Evolutionary conservation across 92 coral and sea anemone species (phyloP), one percentile per base, ranked within the genome.

Genomic region (Meandrina meandrites): DNA sequence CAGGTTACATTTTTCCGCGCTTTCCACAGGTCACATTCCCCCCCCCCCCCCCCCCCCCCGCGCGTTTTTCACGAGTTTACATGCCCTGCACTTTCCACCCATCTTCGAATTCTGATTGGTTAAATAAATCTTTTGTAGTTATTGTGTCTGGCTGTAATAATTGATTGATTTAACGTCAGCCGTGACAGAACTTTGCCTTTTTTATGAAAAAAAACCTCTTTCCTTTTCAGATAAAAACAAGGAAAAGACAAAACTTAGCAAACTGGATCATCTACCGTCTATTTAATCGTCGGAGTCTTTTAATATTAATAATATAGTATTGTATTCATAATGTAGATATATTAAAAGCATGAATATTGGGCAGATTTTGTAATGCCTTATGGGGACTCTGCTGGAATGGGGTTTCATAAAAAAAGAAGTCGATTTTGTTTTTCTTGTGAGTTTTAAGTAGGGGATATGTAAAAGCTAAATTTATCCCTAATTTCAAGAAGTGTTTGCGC

Each of bases 241-340:
- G 71, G 94, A 91, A 72, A 96, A 96, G 83, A 56, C 91, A 89
- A 96, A 94, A 69, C 93, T 72, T 66, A 94, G 96, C 88, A 96
- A 94, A 84, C 92, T 94, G 70, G 98, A 94, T 62, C 98, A 96
- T 79, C 79, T 96, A 71, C 98, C 98, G 27, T 96, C 98, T 45
- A 96, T 96, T 71, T 91, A 91, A 81, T 78, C 64, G 18, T 24
- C 56, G 17, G 6, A 27, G 24, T 4, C 24, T 67, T 31, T 67
- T 66, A 81, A 37, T 69, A 36, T 64, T 24, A 16, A 57, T n/a
- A 37, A 17, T 40, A 81, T 60, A 37, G 75, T 27, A 81, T 36
- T 64, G 75, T 64, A 62, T 64, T 81, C 51, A 50, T 53, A 30
- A 24, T 50, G 81, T 53, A 50, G 45, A 34, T 34, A 36, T 35